These are phyloP conservation scores for Drosophila parthenogenetica DNA, from an alignment of 2,888 invertebrate species.

Conservation along the genomic window DNA sequence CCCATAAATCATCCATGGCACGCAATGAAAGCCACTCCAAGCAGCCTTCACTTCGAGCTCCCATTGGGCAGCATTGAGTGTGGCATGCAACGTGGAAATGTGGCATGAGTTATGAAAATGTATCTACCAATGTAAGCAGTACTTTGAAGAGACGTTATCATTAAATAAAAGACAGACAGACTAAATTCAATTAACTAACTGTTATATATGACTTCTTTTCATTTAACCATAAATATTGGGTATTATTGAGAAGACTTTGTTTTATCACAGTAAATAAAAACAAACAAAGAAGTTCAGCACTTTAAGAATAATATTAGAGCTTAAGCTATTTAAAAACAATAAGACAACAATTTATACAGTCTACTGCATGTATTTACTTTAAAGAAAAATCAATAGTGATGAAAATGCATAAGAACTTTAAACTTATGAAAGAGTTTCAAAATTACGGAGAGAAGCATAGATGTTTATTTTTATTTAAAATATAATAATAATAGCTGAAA, in stretches of 20 bases:
- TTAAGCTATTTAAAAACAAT: no score
- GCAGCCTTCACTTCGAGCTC: constrained; percentile 3
- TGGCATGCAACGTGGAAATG: constrained; percentile 36
- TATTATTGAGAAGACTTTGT: background rate
- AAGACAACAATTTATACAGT: no score
- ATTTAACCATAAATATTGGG: background rate
- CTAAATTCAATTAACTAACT: constrained; percentile 6
- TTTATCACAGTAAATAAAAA: background rate
- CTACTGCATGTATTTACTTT: no score
- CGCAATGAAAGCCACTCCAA: constrained; percentile 42
- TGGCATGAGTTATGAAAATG: constrained; percentile 42
- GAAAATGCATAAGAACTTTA: no score
- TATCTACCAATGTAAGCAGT: constrained; percentile 2
- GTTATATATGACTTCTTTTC: background rate
- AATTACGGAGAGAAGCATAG: no score
- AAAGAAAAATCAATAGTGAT: no score
- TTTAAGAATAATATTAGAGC: no score
- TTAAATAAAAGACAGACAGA: background rate
- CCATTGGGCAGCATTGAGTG: constrained; percentile 24
- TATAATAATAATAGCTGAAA: no score
- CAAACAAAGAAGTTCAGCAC: no score
- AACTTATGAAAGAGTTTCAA: no score
- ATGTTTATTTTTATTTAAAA: no score
- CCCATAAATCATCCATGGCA: constrained; percentile 67
- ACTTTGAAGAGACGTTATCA: constrained; percentile 2